Base-by-base conservation (phyloP, 2,888 invertebrate species). In the Dilophus febrilis region DNA sequence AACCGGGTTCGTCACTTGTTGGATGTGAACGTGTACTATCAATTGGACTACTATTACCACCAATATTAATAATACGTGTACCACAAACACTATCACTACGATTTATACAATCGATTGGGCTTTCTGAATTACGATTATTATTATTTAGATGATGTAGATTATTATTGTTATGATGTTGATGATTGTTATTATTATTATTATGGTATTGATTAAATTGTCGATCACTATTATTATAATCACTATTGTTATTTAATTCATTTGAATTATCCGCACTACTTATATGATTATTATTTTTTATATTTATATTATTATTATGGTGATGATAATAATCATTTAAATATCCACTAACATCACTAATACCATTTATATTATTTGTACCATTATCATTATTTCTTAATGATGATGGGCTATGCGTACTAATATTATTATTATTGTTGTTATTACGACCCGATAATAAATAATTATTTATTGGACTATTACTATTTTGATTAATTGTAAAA, bases 1-100 rank as follows among this genome's bases (percentile, higher is more conserved):
- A 56, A 40, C 56, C 55, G 45, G 59, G 61, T 14, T 55, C 58
- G 38, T 60, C 58, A 48, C 61, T 60, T 40, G 60, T 56, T 3
- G 60, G 55, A 50, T 55, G 63, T 17, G 62, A 62, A 41, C 46
- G 45, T 16, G 48, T 42, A 38, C 47, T 48, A 42, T 62, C 61
- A 26, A 59, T 59, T 18, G 62, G 62, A 45, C 61, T 63, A 40
- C 58, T 61, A 38, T 57, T 39, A 38, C 40, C 45, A 22, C 46
- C 45, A 42, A 40, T 42, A 22, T 41, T 42, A n/a, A 2, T 41
- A 42, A 14, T 41, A 42, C 14, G n/a, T n/a, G n/a, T n/a, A n/a
- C n/a, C n/a, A n/a, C n/a, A n/a, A 27, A 31, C 36, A 37, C 26
- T 36, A 31, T 40, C 37, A 22, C 28, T 28, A 19, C 16, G 26